Evolutionary conservation across 2,113 vertebrate genomes (phyloP).

Genomic region (Pygoscelis adeliae): DNA sequence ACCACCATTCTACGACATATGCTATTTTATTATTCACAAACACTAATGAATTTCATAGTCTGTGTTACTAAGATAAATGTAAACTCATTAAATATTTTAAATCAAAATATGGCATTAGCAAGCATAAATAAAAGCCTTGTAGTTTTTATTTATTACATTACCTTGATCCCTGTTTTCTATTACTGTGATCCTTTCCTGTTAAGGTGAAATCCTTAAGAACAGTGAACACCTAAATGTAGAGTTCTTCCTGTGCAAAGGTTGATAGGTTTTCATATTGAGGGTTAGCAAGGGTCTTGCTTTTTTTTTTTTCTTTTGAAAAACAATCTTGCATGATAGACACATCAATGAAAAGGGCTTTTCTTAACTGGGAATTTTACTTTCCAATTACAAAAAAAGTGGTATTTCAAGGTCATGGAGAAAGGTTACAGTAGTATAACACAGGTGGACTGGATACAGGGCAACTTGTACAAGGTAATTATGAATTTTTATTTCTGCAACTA

Average conservation of each 20-base stretch:
- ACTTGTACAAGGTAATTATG: fast-evolving
- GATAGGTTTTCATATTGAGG: background rate
- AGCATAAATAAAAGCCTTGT: background rate
- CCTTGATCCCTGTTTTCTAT: background rate
- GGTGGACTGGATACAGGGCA: background rate
- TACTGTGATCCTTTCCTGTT: background rate
- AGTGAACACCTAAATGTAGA: background rate
- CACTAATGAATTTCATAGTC: background rate
- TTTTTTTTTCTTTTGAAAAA: background rate
- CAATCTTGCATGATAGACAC: background rate
- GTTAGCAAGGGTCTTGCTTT: background rate
- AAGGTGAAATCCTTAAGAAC: background rate
- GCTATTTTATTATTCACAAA: background rate
- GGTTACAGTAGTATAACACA: background rate
- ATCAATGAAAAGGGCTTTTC: background rate
- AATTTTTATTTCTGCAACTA: background rate
- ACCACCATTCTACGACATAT: fast-evolving
- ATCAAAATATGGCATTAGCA: background rate
- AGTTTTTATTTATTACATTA: background rate
- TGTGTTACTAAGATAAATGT: background rate
- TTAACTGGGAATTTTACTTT: background rate
- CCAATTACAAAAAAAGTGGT: background rate
- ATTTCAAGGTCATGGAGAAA: background rate
- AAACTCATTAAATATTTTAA: background rate
- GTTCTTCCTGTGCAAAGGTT: background rate